Evolutionary conservation across 2,888 invertebrate genomes (phyloP).

Genomic region (Caenorhabditis japonica): DNA sequence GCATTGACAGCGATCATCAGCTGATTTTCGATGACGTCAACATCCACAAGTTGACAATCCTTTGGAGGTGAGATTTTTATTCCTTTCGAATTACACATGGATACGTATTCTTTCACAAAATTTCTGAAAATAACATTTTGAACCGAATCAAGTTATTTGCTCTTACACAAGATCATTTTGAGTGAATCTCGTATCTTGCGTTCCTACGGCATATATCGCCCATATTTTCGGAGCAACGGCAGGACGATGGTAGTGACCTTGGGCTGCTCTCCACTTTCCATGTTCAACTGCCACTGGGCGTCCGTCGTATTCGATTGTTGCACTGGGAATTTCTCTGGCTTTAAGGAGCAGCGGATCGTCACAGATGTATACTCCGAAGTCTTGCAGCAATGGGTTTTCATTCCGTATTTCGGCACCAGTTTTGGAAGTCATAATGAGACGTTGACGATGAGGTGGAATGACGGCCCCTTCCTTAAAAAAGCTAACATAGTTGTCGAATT

Average conservation of each 20-base stretch:
- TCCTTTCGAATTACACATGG: constrained; percentile 3
- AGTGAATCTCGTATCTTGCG: not conserved
- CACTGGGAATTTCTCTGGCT: constrained; percentile 2
- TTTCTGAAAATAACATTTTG: not conserved
- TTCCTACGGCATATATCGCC: constrained; percentile 27
- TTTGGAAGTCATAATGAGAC: constrained; percentile 5
- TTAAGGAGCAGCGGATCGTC: not conserved
- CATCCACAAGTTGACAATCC: not conserved
- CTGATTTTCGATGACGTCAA: not conserved
- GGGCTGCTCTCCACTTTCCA: too few relatives aligned
- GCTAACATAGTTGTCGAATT: not conserved
- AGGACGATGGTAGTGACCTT: too few relatives aligned
- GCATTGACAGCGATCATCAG: not conserved
- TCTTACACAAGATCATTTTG: not conserved
- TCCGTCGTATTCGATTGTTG: too few relatives aligned
- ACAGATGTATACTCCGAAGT: constrained; percentile 1
- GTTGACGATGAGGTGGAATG: constrained; percentile 9
- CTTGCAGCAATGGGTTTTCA: constrained; percentile 1
- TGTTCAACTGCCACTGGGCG: too few relatives aligned
- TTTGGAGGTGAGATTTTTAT: not conserved
- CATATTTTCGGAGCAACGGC: not conserved
- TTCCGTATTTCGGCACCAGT: not conserved
- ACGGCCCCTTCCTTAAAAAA: constrained; percentile 29
- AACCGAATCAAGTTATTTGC: not conserved
- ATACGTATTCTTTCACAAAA: constrained; percentile 4